Base-by-base conservation (phyloP, 2,797 vertebrate species). In the Vipera latastei region DNA sequence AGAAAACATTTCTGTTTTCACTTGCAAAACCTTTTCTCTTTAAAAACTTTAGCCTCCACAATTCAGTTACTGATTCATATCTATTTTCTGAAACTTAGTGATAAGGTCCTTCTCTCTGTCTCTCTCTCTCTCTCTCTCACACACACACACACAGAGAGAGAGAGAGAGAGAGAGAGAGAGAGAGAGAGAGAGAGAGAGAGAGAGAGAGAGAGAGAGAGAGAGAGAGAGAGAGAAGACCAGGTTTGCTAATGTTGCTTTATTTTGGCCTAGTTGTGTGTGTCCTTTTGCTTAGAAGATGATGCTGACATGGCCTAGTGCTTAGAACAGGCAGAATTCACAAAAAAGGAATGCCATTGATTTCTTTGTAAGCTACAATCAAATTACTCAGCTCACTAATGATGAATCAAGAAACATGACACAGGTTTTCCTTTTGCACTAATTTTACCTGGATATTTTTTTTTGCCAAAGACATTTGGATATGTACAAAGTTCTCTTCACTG, bases 361-460 rank as follows among this genome's bases (percentile, higher is more conserved):
- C 92, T 93, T 91, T 95, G 96, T 96, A 93, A 97, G 95, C 92
- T 95, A 95, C 93, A 96, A 96, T 97, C 96, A 95, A 94, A 94
- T 57, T 91, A 91, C 48, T 95, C 94, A 95, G 91, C 95, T 96
- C 94, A 95, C 95, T 95, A 96, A 93, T 86, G 89, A 95, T 97
- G 95, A 96, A 94, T 94, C 32, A 96, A 96, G 94, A 96, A 95
- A 93, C 93, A 95, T 95, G 90, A 44, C 90, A 0, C 0, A 94
- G 87, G 65, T 94, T 95, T 90, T 93, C 92, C 90, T 91, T 18
- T 61, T 91, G 89, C 55, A n/a, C 88, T 91, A 91, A 63, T 90
- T 86, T 91, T 57, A 57, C 28, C 92, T 83, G 69, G 87, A n/a
- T 56, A 48, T 38, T 94, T 0, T 96, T 93, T 73, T 18, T 56